phyloP scores from a whole-genome alignment of 2,113 vertebrate species.

The Gymnocephalus cernua region DNA sequence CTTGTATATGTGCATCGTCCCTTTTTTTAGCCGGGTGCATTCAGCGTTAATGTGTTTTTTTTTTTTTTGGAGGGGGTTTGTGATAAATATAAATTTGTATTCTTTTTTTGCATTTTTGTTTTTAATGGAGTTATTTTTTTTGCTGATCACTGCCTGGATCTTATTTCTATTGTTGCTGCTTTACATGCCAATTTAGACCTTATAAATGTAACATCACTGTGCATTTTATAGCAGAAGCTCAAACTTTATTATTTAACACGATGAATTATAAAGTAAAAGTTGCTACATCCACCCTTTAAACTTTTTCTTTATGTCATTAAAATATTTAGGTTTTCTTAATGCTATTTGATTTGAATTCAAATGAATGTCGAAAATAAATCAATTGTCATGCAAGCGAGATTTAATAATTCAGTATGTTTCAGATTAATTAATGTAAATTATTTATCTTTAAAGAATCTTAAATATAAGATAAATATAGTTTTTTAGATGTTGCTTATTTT shows the following conservation, averaged over 20 bases:
- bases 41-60: neutral
- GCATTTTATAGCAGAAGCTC: neutral
- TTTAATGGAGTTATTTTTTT: slow-evolving; percentile 24
- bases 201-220: neutral
- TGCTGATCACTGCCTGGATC: neutral
- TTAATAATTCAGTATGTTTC: neutral
- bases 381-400: neutral
- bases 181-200: neutral
- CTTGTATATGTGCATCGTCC: neutral
- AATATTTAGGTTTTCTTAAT: neutral
- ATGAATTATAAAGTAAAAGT: neutral
- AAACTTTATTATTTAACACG: neutral
- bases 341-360: neutral
- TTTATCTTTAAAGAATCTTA: neutral
- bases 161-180: neutral
- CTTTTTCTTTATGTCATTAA: neutral
- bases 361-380: neutral
- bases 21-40: neutral
- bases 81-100: too few species aligned
- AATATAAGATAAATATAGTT: neutral
- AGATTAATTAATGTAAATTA: neutral
- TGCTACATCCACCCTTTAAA: neutral
- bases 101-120: neutral
- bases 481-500: neutral
- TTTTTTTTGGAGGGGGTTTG: neutral